Evolutionary conservation across 2,888 invertebrate genomes (phyloP).

Genomic region (Glaucopsyche alexis): DNA sequence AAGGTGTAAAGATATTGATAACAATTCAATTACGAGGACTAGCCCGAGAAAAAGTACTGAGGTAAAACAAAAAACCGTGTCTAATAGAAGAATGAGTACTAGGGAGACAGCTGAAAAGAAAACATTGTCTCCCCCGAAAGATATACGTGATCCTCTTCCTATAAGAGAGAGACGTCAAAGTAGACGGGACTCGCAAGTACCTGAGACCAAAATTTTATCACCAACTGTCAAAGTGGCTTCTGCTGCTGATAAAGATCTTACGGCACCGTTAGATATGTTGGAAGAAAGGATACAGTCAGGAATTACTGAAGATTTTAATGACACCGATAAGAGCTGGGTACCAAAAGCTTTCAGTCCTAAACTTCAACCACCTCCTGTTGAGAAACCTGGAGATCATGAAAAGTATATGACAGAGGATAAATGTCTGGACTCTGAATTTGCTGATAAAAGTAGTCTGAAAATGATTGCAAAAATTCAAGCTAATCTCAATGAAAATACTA

Average conservation of each 20-base stretch:
- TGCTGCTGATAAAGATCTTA: slow-evolving; percentile 41
- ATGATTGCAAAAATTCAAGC: slow-evolving; percentile 76
- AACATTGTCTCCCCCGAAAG: slow-evolving; percentile 38
- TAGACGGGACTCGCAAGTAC: slow-evolving; percentile 42
- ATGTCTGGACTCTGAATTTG: slow-evolving; percentile 63
- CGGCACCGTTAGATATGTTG: slow-evolving; percentile 40
- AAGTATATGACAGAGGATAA: slow-evolving; percentile 75
- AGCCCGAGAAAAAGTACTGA: slow-evolving; percentile 58
- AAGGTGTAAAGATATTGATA: slow-evolving; percentile 39
- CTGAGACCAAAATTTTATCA: slow-evolving; percentile 45
- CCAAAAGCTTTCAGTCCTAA: slow-evolving; percentile 66
- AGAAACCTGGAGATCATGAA: slow-evolving; percentile 65
- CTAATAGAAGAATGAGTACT: slow-evolving; percentile 49
- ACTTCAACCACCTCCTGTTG: slow-evolving; percentile 63
- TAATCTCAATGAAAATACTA: slow-evolving; percentile 71
- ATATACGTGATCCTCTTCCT: slow-evolving; percentile 37
- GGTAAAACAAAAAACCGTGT: slow-evolving; percentile 51
- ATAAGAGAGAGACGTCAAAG: slow-evolving; percentile 45
- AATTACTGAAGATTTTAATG: slow-evolving; percentile 53
- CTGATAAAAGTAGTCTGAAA: slow-evolving; percentile 69
- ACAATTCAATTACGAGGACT: slow-evolving; percentile 43
- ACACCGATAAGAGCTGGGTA: slow-evolving; percentile 65
- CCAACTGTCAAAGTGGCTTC: slow-evolving; percentile 49
- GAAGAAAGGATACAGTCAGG: slow-evolving; percentile 53
- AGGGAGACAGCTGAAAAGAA: slow-evolving; percentile 49